Evolutionary conservation across 1,140 invertebrate species (phyloP).

Genomic region (Anoplophora glabripennis): DNA sequence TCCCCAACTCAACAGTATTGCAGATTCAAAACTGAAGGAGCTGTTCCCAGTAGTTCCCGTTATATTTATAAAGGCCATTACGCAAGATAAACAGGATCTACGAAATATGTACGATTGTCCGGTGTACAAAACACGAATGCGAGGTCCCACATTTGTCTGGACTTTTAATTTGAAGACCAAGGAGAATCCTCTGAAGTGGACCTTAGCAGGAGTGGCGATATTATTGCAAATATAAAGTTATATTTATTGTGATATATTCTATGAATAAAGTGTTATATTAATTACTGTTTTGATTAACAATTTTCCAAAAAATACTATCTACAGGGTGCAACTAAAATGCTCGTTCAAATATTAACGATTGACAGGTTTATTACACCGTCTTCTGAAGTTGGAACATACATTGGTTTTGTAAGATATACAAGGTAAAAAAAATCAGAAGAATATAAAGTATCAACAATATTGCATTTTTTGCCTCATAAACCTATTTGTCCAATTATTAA

Average conservation of each 20-base stretch:
- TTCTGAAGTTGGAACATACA: no score
- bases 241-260: conserved; percentile 2
- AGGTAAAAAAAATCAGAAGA: no score
- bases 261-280: no score
- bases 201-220: conserved; percentile 86
- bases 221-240: conserved; percentile 66
- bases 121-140: conserved; percentile 82
- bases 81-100: conserved; percentile 84
- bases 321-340: no score
- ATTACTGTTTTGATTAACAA: not conserved
- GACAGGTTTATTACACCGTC: no score
- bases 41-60: conserved; percentile 88
- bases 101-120: conserved; percentile 90
- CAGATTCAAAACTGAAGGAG: conserved; percentile 84
- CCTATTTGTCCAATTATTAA: no score
- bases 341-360: no score
- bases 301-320: not conserved
- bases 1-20: conserved; percentile 67
- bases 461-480: no score
- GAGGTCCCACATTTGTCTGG: conserved; percentile 93
- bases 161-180: conserved; percentile 92
- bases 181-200: conserved; percentile 88
- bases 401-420: no score
- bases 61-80: conserved; percentile 83
- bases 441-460: no score